Base-by-base conservation (phyloP, 2,113 vertebrate species). In the Eublepharis macularius region DNA sequence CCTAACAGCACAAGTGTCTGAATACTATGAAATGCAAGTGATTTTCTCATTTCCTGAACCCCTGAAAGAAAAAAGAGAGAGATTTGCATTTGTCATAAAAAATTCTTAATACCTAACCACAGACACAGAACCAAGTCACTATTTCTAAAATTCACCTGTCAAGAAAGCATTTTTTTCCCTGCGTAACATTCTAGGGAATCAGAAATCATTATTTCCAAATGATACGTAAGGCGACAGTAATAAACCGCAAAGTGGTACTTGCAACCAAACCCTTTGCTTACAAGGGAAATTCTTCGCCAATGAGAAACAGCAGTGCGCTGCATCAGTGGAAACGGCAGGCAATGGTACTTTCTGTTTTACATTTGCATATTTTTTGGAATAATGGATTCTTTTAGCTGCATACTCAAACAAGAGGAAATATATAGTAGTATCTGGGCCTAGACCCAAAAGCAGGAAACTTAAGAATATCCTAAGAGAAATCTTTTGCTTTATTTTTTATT, bases 281-380 rank as follows among this genome's bases (percentile, higher is more conserved):
- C 57, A 87, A 95, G 94, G 96, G 93, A 96, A 78, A 0, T 0
- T 39, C 75, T 92, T 91, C 81, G 72, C 92, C 91, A 94, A 92
- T 92, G 70, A 86, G 86, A 96, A 97, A 96, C 94, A 94, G 78
- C 94, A 93, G 21, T 17, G 12, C 65, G 82, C 16, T 73, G 81
- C 92, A 81, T 93, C 68, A 84, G 92, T 95, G 96, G 95, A 96
- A 97, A 96, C 89, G 91, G 88, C 89, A 94, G 81, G 81, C 89
- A 92, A 88, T 83, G 88, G 92, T 87, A 90, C 54, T 87, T 77
- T 68, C 89, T 74, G 0, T 34, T 3, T 68, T 2, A 76, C 86
- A 47, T 94, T 91, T 85, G 90, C 0, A 0, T 21, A 80, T 9
- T 0, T 12, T 0, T 0, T 0, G 9, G 36, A 77, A 32, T 0